These are phyloP conservation scores for Hapalemur alaotrensis DNA, from an alignment of 2,797 vertebrate species.

Conservation along the genomic window DNA sequence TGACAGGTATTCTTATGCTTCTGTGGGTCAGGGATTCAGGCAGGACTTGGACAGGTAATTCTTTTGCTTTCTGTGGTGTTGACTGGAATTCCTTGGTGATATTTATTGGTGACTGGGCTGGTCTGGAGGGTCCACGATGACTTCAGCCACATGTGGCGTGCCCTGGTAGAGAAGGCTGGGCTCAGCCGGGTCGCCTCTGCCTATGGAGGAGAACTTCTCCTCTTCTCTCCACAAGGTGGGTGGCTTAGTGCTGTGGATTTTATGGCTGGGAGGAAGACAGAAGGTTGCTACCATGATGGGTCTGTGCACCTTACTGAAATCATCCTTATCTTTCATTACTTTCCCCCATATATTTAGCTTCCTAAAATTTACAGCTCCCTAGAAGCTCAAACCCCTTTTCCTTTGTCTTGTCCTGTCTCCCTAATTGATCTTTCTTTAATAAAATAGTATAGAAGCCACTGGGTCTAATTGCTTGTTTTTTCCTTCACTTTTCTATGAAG, in stretches of 20 bases:
- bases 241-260: background rate
- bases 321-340: background rate
- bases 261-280: background rate
- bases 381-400: background rate
- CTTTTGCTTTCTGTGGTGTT: background rate
- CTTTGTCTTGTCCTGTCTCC: background rate
- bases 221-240: background rate
- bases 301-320: background rate
- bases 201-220: background rate
- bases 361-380: background rate
- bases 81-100: background rate
- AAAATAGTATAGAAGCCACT: background rate
- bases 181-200: background rate
- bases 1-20: background rate
- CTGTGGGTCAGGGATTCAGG: background rate
- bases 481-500: background rate
- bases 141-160: background rate
- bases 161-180: background rate
- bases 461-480: background rate
- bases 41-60: background rate
- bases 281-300: too few species aligned
- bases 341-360: background rate
- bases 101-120: background rate
- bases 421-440: background rate
- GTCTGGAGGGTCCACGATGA: background rate